A percentile compares a stretch with the other conserved stretches of the same genome.
These are phyloP conservation scores for pig (Sus scrofa) DNA, from an alignment of 2,113 vertebrate species.

Conservation along the genomic window T2T-Sscrofa CM000814.6:27458501-27459000, in stretches of 20 bases:
- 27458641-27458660: slow-evolving; percentile 86
- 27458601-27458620: slow-evolving; percentile 92
- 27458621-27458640: slow-evolving; percentile 87
- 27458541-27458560: slow-evolving; percentile 91
- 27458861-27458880: slow-evolving; percentile 99
- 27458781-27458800: slow-evolving; percentile 89
- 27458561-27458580: slow-evolving; percentile 95
- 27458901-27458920: too few species aligned
- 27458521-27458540: slow-evolving; percentile 95
- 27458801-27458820: slow-evolving; percentile 90
- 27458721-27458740: not conserved
- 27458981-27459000: too few species aligned
- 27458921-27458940: too few species aligned
- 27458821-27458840: slow-evolving; percentile 71
- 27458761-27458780: slow-evolving; percentile 86
- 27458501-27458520: slow-evolving; percentile 91
- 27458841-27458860: slow-evolving; percentile 92
- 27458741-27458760: slow-evolving; percentile 56
- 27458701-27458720: not conserved
- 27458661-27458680: not conserved
- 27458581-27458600: slow-evolving; percentile 93
- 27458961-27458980: too few species aligned
- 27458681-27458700: not conserved
- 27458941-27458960: too few species aligned
- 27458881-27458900: too few species aligned